Percentiles rank a stretch among this genome's conserved stretches.
Conservation (phyloP, 2,113 vertebrate species). For the Eretmochelys imbricata region DNA sequence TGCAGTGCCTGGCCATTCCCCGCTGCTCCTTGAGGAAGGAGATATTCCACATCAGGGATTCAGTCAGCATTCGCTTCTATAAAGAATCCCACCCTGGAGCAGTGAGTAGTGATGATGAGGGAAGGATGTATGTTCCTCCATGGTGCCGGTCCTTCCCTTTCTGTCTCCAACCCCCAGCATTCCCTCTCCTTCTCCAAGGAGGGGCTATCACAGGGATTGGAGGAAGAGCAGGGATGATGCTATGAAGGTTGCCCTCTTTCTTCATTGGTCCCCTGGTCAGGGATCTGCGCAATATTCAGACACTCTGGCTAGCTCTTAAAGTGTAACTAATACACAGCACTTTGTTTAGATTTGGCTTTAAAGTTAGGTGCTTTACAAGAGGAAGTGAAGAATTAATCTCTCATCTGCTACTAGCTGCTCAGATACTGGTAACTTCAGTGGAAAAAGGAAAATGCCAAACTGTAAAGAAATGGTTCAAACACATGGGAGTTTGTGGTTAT, state of each 20-base stretch:
- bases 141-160: not conserved
- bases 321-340: not conserved
- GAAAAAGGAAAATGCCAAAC: too few relatives aligned
- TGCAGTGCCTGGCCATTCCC: not conserved
- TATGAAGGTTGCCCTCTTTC: not conserved
- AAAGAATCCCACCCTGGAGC: not conserved
- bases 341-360: not conserved
- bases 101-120: not conserved
- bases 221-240: not conserved
- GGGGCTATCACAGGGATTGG: not conserved
- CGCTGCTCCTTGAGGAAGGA: not conserved
- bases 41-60: not conserved
- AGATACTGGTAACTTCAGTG: too few relatives aligned
- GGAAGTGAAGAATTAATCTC: too few relatives aligned
- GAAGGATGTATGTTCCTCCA: not conserved
- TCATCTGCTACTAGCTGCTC: too few relatives aligned
- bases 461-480: too few relatives aligned
- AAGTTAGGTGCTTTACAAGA: too few relatives aligned
- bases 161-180: not conserved
- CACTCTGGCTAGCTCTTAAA: not conserved
- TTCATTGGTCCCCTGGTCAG: not conserved
- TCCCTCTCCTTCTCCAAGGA: not conserved
- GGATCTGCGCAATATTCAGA: not conserved
- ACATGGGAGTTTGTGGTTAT: too few relatives aligned
- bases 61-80: not conserved